Base-by-base conservation (phyloP, 2,888 invertebrate species). In the Tinea semifulvella region DNA sequence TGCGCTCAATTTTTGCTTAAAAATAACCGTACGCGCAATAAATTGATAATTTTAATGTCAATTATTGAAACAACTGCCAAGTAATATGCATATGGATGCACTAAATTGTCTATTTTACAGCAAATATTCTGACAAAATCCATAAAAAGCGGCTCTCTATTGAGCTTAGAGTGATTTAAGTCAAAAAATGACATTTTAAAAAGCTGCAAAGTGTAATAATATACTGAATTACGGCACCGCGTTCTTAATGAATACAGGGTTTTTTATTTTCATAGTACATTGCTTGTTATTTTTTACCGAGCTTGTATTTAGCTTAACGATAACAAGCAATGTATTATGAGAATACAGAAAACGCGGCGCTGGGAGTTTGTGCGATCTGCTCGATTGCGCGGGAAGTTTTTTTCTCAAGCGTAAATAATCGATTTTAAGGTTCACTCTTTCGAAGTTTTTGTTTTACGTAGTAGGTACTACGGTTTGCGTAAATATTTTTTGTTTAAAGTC, bases 1-100 rank as follows among this genome's bases (percentile, higher is more conserved):
- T n/a, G n/a, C n/a, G n/a, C n/a, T 36, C 36, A 10, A 36, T 36
- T 18, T 3, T 16, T 18, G 2, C 4, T 4, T 10, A 18, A 36
- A 36, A 5, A 18, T 36, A 18, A 36, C 36, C 7, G 36, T 36
- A 16, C 17, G 18, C 2, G 55, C 63, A 62, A 74, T 77, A 77
- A 77, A 75, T 72, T 73, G 53, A 51, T 70, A 68, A 68, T 75
- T 68, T 79, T 76, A 77, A 77, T 77, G 65, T 65, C 65, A 60
- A 66, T 68, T 67, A 71, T 72, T 71, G 65, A 74, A 75, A 77
- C 75, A 77, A 76, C 74, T 60, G 60, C 55, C 25, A 54, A 57
- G 62, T 61, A 49, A 59, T 64, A 62, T 60, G 57, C 61, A 56
- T 54, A 56, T 56, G 54, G 35, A 50, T 58, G 68, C 63, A 65